Evolutionary conservation across 2,113 vertebrate genomes (phyloP), one percentile per base, ranked within the genome.

Genomic region (Gopherus evgoodei): DNA sequence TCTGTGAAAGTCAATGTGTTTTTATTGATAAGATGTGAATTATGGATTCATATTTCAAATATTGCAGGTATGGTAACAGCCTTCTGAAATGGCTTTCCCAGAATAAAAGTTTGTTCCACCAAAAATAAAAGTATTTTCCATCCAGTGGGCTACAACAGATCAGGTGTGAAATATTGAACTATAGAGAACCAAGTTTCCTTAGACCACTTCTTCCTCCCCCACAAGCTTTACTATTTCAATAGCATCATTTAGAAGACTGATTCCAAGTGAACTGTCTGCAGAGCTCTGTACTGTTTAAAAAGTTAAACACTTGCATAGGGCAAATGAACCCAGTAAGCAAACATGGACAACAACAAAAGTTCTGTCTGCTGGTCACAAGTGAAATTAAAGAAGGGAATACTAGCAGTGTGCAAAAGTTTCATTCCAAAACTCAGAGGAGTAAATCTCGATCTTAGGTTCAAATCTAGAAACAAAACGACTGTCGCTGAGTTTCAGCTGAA

Each of bases 1-100:
- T 97, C 93, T 93, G 2, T 95, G 95, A 97, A 98, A 97, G 95
- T 97, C 97, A 98, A 93, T 97, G 95, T 97, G 93, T 87, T 97
- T 97, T 97, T 97, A 97, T 97, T 96, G 97, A 98, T 98, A 98
- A 98, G 95, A 82, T 86, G 38, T 52, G 13, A 96, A 94, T 92
- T 96, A 81, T 27, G 10, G 97, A 97, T 94, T 97, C 50, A 11
- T 91, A 94, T 96, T 98, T 97, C 87, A 97, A 93, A 91, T 86
- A 95, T 92, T 38, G 42, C 31, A 85, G 90, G 83, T 88, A 6
- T 2, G 25, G 44, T 57, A 96, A 76, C 86, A 94, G 93, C 22
- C 69, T 96, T 14, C 90, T 91, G 93, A 96, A 98, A 97, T 91
- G 12, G 24, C 94, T 96, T 96, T 76, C 84, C 84, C 65, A 90